Percentiles rank a stretch among this genome's conserved stretches.
These are phyloP conservation scores for Diadema setosum DNA, from an alignment of 35 echinoderm and acorn worm species.

Conservation along the genomic window DNA sequence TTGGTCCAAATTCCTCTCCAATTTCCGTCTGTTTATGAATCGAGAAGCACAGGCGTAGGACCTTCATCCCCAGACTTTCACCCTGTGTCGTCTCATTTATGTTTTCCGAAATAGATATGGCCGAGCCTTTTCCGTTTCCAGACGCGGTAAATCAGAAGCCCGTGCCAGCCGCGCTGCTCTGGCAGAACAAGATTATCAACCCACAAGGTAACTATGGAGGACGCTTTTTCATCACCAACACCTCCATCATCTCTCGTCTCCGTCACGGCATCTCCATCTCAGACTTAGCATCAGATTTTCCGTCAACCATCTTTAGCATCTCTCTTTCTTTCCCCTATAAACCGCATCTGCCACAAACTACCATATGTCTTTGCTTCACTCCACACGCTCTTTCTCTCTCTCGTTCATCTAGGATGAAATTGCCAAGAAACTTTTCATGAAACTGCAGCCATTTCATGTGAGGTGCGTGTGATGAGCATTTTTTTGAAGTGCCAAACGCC, in stretches of 20 bases:
- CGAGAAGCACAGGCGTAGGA: background rate
- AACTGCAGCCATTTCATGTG: too few relatives aligned
- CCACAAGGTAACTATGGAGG: background rate
- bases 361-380: too few relatives aligned
- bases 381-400: too few relatives aligned
- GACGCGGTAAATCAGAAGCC: background rate
- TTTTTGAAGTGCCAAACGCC: too few relatives aligned
- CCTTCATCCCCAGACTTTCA: constrained; percentile 13
- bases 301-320: too few relatives aligned
- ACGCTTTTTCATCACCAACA: background rate
- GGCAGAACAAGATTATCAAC: constrained; percentile 3
- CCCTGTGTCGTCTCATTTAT: constrained; percentile 1
- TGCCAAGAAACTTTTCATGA: too few relatives aligned
- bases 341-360: too few relatives aligned
- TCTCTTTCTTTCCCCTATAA: too few relatives aligned
- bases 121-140: background rate
- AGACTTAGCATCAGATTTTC: too few relatives aligned
- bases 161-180: background rate
- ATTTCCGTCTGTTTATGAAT: background rate
- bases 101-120: constrained; percentile 18
- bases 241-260: background rate
- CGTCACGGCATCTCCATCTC: too few relatives aligned
- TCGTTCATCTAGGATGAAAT: too few relatives aligned
- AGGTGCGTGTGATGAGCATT: too few relatives aligned
- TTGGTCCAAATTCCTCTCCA: constrained; percentile 21